Base-by-base conservation (phyloP, 1,140 invertebrate species). In the Drosophila novamexicana region DNA sequence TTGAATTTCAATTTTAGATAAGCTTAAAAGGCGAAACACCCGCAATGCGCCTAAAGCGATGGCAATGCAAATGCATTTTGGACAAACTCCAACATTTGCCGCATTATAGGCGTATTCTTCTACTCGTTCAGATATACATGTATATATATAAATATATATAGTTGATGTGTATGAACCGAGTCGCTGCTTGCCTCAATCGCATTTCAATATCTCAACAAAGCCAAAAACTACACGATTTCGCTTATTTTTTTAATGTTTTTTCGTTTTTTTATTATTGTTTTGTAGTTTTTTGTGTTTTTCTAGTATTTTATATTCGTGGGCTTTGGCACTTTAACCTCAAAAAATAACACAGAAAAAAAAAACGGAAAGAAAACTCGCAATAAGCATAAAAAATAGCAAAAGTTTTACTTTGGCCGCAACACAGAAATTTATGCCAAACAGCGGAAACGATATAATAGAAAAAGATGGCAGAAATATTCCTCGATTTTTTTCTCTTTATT, bases 401-500 rank as follows among this genome's bases (percentile, higher is more conserved):
- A 74, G 64, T 86, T 88, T 75, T 66, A 44, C 62, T 58, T 58
- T 52, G 53, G 54, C 39, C 53, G 32, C 47, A 6, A 59, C 39
- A 37, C 52, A 56, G 50, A 77, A 59, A 77, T 79, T 81, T 72
- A 78, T 57, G 69, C 58, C 72, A 75, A 71, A 74, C 61, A 90
- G 71, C 80, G 85, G 85, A 89, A 89, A 81, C 81, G 80, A 89
- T 88, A 89, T 89, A 90, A 89, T 84, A 79, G 83, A 77, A 86
- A 86, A 86, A 86, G 84, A 86, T 86, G 83, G 77, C 80, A 88
- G 77, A 47, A 80, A 89, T 83, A 85, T 79, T 62, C 50, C 52
- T 37, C 52, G 10, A 14, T 67, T 45, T 63, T 62, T 18, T 62
- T 14, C 16, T 45, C 2, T 8, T 47, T 47, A 18, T 47, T 47